A percentile compares a stretch with the other conserved stretches of the same genome.
These are phyloP conservation scores for Liasis olivaceus DNA, from an alignment of 2,797 vertebrate genomes.

Conservation along the genomic window DNA sequence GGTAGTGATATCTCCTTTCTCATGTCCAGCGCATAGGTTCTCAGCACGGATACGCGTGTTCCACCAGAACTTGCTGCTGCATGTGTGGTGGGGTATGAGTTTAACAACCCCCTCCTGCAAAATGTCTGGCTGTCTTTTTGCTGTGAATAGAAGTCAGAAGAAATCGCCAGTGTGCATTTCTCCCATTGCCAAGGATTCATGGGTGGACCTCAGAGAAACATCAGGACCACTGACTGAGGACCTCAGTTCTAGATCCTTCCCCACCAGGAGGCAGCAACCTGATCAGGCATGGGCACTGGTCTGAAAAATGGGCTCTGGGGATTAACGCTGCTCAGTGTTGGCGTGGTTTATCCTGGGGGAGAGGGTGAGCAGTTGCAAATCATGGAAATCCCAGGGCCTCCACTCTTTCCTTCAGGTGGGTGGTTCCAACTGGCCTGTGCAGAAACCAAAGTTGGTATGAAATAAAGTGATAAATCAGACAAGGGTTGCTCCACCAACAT, in stretches of 20 bases:
- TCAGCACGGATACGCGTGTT: not conserved
- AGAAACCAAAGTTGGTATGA: too few species aligned
- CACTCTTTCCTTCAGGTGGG: too few species aligned
- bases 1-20: slow-evolving; percentile 1
- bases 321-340: not conserved
- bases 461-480: too few species aligned
- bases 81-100: not conserved
- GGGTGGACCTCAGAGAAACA: too few species aligned
- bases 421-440: too few species aligned
- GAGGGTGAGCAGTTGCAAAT: not conserved
- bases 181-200: not conserved
- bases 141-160: not conserved
- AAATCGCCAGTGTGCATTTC: not conserved
- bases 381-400: too few species aligned
- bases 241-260: too few species aligned
- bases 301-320: not conserved
- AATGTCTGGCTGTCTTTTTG: not conserved
- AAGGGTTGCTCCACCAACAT: too few species aligned
- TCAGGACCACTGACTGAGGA: too few species aligned
- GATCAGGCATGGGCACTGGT: not conserved
- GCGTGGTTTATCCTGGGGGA: too few species aligned
- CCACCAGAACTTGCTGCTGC: slow-evolving; percentile 18
- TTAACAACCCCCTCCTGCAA: slow-evolving; percentile 37
- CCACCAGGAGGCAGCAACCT: not conserved
- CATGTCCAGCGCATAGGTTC: slow-evolving; percentile 43